Evolutionary conservation across 2,888 invertebrate species (phyloP).

Genomic region (Toxonevra muliebris): DNA sequence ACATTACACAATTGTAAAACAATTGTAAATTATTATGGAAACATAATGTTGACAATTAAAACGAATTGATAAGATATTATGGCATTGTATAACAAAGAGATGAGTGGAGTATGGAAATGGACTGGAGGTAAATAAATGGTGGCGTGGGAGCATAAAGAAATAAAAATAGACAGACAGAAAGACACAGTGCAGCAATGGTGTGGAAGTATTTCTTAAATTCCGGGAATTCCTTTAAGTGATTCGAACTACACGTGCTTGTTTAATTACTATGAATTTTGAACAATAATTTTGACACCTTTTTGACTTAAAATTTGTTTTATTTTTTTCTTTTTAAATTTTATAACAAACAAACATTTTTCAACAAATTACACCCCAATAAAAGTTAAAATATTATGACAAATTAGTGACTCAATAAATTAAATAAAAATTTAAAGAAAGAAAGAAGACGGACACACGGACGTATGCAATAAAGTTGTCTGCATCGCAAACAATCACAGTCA

Average conservation of each 20-base stretch:
- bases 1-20: conserved; percentile 32
- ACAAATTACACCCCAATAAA: conserved; percentile 40
- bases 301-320: too few species aligned
- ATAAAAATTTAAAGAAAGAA: conserved; percentile 9
- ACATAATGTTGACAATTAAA: conserved; percentile 12
- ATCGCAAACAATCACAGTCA: neutral
- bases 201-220: too few species aligned
- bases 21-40: conserved; percentile 1
- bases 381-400: conserved; percentile 44
- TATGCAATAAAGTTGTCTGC: conserved; percentile 16
- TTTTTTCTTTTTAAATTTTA: too few species aligned
- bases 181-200: too few species aligned
- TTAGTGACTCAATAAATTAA: conserved; percentile 37
- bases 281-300: too few species aligned
- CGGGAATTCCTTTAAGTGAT: too few species aligned
- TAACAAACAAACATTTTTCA: neutral
- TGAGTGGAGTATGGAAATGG: conserved; percentile 9
- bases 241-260: too few species aligned
- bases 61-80: conserved; percentile 25
- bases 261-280: too few species aligned
- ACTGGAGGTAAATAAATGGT: too few species aligned
- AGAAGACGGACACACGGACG: neutral
- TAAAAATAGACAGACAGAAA: too few species aligned
- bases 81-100: conserved; percentile 31
- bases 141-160: too few species aligned